phyloP scores from a whole-genome alignment of 2,888 invertebrate species.

The Caenorhabditis sp. region DNA sequence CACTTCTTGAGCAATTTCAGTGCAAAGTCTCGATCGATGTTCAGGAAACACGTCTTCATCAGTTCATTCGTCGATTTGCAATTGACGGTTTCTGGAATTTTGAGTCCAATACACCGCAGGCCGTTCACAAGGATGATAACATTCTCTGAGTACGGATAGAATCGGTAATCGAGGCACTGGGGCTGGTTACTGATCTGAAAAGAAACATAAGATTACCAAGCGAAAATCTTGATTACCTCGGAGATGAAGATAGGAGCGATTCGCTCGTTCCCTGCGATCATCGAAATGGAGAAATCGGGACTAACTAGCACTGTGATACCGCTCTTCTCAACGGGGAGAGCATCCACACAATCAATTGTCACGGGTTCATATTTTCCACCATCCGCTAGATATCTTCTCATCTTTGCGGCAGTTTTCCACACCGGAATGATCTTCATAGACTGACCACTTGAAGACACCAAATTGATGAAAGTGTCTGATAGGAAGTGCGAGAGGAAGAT shows the following conservation, averaged over 20 bases:
- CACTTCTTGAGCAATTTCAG: conserved; percentile 21
- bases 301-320: conserved; percentile 46
- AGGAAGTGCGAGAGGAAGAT: conserved; percentile 47
- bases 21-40: conserved; percentile 20
- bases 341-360: conserved; percentile 39
- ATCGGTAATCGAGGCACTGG: conserved; percentile 7
- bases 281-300: conserved; percentile 22
- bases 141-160: conserved; percentile 18
- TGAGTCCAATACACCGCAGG: not conserved
- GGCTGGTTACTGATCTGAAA: conserved; percentile 35
- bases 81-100: conserved; percentile 23
- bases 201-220: not conserved
- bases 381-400: conserved; percentile 14
- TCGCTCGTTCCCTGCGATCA: conserved; percentile 44
- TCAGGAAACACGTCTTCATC: conserved; percentile 30
- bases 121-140: conserved; percentile 1
- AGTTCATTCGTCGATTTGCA: conserved; percentile 3
- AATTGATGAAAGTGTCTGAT: conserved; percentile 36
- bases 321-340: conserved; percentile 22
- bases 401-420: conserved; percentile 34
- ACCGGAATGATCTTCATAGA: conserved; percentile 50
- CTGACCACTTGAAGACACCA: conserved; percentile 24
- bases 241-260: conserved; percentile 41
- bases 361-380: conserved; percentile 12
- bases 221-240: not conserved